These are phyloP conservation scores for Lottia scabra DNA, from an alignment of 2,888 invertebrate genomes.

Conservation along the genomic window DNA sequence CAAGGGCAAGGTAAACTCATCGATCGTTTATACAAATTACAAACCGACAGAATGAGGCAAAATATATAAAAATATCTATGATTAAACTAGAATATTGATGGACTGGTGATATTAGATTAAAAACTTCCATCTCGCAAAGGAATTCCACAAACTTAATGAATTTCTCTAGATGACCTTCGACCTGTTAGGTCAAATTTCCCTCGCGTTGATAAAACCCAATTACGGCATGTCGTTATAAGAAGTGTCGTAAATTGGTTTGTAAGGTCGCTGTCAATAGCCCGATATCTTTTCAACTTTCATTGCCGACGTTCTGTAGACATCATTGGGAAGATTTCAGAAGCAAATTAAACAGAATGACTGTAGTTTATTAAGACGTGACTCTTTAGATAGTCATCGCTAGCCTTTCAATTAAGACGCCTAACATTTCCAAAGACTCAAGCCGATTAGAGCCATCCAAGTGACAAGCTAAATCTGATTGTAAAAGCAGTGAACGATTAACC, in stretches of 20 bases:
- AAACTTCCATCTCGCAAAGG: background rate
- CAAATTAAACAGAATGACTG: background rate
- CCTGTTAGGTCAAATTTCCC: background rate
- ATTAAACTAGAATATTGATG: too few relatives aligned
- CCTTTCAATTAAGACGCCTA: background rate
- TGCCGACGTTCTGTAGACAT: background rate
- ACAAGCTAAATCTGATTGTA: background rate
- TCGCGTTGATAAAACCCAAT: background rate
- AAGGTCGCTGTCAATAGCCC: background rate
- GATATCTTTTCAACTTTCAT: slow-evolving; percentile 1
- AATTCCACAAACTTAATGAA: background rate
- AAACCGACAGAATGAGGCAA: too few relatives aligned
- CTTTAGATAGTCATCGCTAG: background rate
- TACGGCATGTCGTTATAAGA: slow-evolving; percentile 4
- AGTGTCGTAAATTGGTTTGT: slow-evolving; percentile 1
- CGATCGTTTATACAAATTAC: too few relatives aligned
- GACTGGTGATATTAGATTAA: too few relatives aligned
- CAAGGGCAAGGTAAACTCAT: too few relatives aligned
- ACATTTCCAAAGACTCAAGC: background rate
- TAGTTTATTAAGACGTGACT: background rate
- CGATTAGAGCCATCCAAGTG: background rate
- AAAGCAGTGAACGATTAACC: background rate
- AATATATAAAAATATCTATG: too few relatives aligned
- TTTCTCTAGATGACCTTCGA: background rate
- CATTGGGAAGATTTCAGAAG: background rate